Conservation (phyloP, 2,797 vertebrate species). For the Spinibarbus caldwelli region DNA sequence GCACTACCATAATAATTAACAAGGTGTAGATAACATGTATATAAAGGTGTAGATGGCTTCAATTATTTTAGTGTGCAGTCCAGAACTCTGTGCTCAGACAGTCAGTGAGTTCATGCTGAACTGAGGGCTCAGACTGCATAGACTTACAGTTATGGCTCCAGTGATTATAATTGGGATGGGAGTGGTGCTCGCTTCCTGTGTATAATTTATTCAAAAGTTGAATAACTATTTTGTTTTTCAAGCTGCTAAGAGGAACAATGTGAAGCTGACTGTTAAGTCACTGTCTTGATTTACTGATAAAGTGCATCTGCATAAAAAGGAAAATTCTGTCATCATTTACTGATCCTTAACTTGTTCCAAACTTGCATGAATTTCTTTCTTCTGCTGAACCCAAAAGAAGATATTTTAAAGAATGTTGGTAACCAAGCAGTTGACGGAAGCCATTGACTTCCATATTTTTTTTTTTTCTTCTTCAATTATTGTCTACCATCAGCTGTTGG, state of each 20-base stretch:
- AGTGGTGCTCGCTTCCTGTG: background rate
- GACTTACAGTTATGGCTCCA: background rate
- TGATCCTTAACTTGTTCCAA: background rate
- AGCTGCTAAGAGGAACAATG: background rate
- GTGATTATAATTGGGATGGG: background rate
- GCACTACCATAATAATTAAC: background rate
- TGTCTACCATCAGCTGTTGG: background rate
- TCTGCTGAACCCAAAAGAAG: background rate
- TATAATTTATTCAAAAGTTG: background rate
- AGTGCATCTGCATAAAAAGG: background rate
- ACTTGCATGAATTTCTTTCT: background rate
- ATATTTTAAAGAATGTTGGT: background rate
- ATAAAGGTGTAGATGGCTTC: background rate
- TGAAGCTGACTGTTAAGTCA: background rate
- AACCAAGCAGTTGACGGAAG: background rate
- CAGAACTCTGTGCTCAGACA: background rate
- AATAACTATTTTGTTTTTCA: background rate
- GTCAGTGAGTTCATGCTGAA: background rate
- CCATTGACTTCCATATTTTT: background rate
- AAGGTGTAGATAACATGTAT: background rate
- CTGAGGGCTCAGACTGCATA: background rate
- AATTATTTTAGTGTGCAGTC: background rate
- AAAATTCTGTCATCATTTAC: background rate
- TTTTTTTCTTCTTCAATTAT: too few species aligned
- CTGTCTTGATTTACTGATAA: background rate